Base-by-base conservation (phyloP, 2,113 vertebrate species). In the Salvelinus namaycush region DNA sequence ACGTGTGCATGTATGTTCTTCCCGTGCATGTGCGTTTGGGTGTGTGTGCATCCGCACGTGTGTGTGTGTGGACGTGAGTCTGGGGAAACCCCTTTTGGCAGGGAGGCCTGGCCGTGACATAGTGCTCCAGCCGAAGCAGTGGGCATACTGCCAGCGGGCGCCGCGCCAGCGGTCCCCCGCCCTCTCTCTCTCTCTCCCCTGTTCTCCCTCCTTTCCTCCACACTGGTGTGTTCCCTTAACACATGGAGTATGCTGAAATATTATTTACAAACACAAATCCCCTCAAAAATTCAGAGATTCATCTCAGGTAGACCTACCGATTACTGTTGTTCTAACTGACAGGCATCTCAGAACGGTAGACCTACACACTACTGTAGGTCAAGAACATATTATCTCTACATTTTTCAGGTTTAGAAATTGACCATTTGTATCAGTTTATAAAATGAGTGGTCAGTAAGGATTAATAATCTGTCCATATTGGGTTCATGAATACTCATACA, bases 81-180 rank as follows among this genome's bases (percentile, higher is more conserved):
- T 86, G 89, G 92, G 92, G 91, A 88, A 93, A 93, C 86, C 93
- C 92, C 91, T 92, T 88, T 89, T 92, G 89, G 91, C 90, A 90
- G 90, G 88, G 89, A 91, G 89, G 90, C 87, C 90, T 91, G 90
- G 82, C 87, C 66, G 71, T 87, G 90, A 91, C 92, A 92, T 79
- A 82, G 87, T 89, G 81, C 86, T 87, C 83, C 80, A 92, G 91
- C 84, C 78, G 51, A 90, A 90, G 86, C 88, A 86, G 87, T 82
- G 80, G 92, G 93, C 91, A 81, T 68, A 0, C 78, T 87, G 91
- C 93, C 94, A 94, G 83, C 31, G 74, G 93, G 92, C 90, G 20
- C 26, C 44, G 39, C 18, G 91, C 94, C 92, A 93, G 76, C 66
- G 62, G 77, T 74, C 85, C 68, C 80, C 48, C 71, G 60, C 73